Conservation (phyloP, 1,140 invertebrate species). For the Atopsyche davidsoni region DNA sequence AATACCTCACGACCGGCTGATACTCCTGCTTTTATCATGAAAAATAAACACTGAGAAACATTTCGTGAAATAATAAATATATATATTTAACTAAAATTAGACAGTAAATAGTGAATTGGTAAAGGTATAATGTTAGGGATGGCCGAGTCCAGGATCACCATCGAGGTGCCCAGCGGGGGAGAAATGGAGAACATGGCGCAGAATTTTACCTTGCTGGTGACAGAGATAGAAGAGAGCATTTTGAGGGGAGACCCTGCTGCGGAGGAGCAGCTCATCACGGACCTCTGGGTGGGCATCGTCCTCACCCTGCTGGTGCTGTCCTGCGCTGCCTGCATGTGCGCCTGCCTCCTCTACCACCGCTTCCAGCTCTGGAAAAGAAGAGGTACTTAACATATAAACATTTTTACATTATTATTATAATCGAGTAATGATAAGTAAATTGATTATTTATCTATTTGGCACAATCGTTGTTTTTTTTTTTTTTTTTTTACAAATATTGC, state of each 20-base stretch:
- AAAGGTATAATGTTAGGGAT: slow-evolving; percentile 19
- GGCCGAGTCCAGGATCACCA: slow-evolving; percentile 22
- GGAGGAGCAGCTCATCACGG: slow-evolving; percentile 38
- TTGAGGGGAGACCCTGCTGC: slow-evolving; percentile 7
- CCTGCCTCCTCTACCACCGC: slow-evolving; percentile 57
- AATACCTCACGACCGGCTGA: too few relatives aligned
- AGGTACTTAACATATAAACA: slow-evolving; percentile 39
- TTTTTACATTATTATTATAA: not conserved
- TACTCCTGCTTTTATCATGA: too few relatives aligned
- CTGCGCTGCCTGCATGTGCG: slow-evolving; percentile 55
- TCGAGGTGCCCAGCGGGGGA: slow-evolving; percentile 18
- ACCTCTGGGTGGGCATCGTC: slow-evolving; percentile 58
- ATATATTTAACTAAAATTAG: too few relatives aligned
- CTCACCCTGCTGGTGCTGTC: slow-evolving; percentile 53
- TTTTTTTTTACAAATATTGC: too few relatives aligned
- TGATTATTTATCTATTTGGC: not conserved
- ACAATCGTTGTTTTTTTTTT: not conserved
- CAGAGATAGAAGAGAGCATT: slow-evolving; percentile 35
- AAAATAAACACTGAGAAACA: too few relatives aligned
- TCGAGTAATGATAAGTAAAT: too few relatives aligned
- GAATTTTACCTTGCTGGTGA: slow-evolving; percentile 39
- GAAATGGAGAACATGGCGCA: slow-evolving; percentile 30
- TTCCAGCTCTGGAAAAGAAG: slow-evolving; percentile 60
- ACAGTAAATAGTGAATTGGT: not conserved
- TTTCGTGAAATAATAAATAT: too few relatives aligned